Evolutionary conservation across 2,888 invertebrate species (phyloP), one percentile per base, ranked within the genome.

Genomic region (Aporophyla lueneburgensis): DNA sequence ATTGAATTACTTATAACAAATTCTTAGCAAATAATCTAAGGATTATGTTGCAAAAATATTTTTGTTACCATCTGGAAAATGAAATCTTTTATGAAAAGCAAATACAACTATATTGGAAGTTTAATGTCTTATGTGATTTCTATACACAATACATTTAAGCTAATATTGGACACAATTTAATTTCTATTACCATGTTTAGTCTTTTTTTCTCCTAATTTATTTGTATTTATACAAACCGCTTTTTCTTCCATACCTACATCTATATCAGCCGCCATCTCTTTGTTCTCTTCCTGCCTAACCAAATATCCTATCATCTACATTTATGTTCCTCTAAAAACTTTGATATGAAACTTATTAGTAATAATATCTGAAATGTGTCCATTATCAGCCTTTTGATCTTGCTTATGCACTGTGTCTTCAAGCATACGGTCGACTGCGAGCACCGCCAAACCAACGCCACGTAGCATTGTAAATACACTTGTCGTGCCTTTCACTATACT

Each of bases 381-480:
- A 62, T 68, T 5, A 27, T 72, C 46, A 61, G 58, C 53, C 5
- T 0, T 69, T 70, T 59, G 19, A 12, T 62, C n/a, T 27, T 74
- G 84, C 81, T 84, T 84, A 14, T 59, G 81, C 84, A 84, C 84
- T 12, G 19, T 73, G 16, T 71, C 58, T 71, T 33, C 40, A 68
- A 66, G 59, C 65, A 84, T 88, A 86, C 89, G 91, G 89, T 85
- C 89, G 89, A 87, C 88, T 87, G 86, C 80, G 78, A 74, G 90
- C 94, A 94, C 93, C 91, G 94, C 92, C 95, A 92, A 92, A 95
- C 94, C 95, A 94, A 94, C 95, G 93, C 88, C 83, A 79, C 85
- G 88, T 89, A 93, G 92, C 92, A 91, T 83, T 96, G 95, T 95
- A 95, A 89, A 95, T 95, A 96, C 95, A 95, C 94, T 90, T 80